Conservation (phyloP, 2,888 invertebrate species). For the Aproaerema taeniolella region DNA sequence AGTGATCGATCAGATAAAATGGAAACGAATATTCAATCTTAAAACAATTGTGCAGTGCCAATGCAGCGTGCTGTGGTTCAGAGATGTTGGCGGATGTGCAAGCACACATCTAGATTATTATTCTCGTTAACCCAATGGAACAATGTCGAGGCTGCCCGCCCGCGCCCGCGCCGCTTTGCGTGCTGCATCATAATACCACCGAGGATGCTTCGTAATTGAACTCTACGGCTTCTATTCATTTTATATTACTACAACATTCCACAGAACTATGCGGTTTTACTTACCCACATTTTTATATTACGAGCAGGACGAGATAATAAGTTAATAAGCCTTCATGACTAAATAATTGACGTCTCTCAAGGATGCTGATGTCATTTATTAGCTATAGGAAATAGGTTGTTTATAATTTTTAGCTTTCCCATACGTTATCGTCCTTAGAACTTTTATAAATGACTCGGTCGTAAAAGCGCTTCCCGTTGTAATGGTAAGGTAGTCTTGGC, state of each 20-base stretch:
- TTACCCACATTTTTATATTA: too few species aligned
- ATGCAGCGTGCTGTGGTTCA: conserved; percentile 10
- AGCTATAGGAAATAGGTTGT: conserved; percentile 15
- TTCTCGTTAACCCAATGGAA: conserved; percentile 41
- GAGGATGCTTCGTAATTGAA: conserved; percentile 17
- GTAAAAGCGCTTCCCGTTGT: conserved; percentile 15
- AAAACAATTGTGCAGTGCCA: too few species aligned
- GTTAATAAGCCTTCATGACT: background rate
- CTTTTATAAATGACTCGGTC: conserved; percentile 11
- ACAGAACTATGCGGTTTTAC: background rate
- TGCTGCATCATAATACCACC: conserved; percentile 37
- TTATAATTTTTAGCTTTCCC: conserved; percentile 10
- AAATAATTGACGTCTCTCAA: conserved; percentile 22
- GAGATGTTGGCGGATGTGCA: conserved; percentile 31
- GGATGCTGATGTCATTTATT: conserved; percentile 33
- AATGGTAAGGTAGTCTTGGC: conserved; percentile 2
- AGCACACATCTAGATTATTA: conserved; percentile 32
- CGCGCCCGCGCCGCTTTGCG: conserved; percentile 33
- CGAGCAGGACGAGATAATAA: background rate
- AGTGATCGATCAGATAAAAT: too few species aligned
- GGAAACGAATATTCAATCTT: too few species aligned
- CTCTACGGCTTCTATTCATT: conserved; percentile 21
- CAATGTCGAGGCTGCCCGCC: conserved; percentile 41
- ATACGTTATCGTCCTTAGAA: conserved; percentile 8
- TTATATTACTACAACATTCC: conserved; percentile 3